These are phyloP conservation scores for Phortica variegata DNA, from an alignment of 1,140 invertebrate genomes.

Conservation along the genomic window DNA sequence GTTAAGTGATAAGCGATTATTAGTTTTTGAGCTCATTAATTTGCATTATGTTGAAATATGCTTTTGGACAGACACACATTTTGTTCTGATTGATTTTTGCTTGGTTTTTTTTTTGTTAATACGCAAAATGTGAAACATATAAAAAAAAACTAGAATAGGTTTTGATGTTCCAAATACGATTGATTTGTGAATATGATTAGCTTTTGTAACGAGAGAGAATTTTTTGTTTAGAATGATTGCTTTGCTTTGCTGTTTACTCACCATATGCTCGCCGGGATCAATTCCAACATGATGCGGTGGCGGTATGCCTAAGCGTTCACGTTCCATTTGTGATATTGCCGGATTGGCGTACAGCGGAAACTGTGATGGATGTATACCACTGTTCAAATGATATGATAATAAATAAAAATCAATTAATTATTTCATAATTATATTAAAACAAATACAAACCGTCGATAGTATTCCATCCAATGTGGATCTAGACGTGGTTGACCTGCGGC, in stretches of 20 bases:
- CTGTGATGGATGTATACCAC: conserved; percentile 63
- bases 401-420: neutral
- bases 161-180: conserved; percentile 58
- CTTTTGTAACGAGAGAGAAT: too few relatives aligned
- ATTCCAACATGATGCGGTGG: conserved; percentile 64
- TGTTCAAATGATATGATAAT: conserved; percentile 54
- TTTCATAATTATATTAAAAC: too few relatives aligned
- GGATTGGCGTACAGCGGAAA: conserved; percentile 64
- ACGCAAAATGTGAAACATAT: too few relatives aligned
- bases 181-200: conserved; percentile 55
- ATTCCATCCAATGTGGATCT: conserved; percentile 89
- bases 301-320: conserved; percentile 81
- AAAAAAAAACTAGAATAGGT: too few relatives aligned
- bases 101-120: too few relatives aligned
- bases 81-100: conserved; percentile 17
- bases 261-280: conserved; percentile 63
- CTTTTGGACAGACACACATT: conserved; percentile 27
- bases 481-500: conserved; percentile 64
- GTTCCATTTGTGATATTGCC: conserved; percentile 78
- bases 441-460: conserved; percentile 70
- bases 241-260: conserved; percentile 54
- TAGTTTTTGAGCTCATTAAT: too few relatives aligned
- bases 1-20: too few relatives aligned
- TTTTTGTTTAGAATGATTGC: conserved; percentile 62
- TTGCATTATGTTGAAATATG: too few relatives aligned